Evolutionary conservation across 2,797 vertebrate species (phyloP).

Genomic region (Semotilus atromaculatus): DNA sequence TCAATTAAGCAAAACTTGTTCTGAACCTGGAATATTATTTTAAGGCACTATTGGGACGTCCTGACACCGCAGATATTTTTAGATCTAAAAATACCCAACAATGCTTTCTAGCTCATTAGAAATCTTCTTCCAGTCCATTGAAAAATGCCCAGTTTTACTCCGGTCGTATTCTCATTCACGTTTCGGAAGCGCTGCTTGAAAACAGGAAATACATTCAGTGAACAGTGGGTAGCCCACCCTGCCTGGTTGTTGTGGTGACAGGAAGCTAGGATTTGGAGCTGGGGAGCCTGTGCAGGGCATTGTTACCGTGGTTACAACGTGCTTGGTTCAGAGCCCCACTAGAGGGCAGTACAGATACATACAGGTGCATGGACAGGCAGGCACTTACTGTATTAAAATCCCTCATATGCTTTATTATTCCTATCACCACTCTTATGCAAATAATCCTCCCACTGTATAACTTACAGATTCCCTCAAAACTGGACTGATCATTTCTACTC

Average conservation of each 20-base stretch:
- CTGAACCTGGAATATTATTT: background rate
- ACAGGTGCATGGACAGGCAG: background rate
- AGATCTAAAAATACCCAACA: conserved; percentile 5
- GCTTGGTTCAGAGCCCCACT: conserved; percentile 18
- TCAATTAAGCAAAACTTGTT: background rate
- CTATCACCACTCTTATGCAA: background rate
- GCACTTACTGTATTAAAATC: background rate
- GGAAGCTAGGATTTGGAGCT: conserved; percentile 60
- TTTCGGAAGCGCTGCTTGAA: conserved; percentile 58
- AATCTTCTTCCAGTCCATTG: conserved; percentile 1
- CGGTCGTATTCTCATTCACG: conserved; percentile 60
- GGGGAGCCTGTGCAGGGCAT: conserved; percentile 17
- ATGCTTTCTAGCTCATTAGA: conserved; percentile 2
- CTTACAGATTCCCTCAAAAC: background rate
- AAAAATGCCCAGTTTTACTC: conserved; percentile 50
- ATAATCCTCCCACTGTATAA: too few relatives aligned
- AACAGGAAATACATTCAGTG: conserved; percentile 66
- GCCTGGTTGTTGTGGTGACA: conserved; percentile 48
- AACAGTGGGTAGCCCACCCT: conserved; percentile 53
- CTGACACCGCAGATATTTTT: background rate
- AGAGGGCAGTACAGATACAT: conserved; percentile 47
- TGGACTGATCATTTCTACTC: background rate
- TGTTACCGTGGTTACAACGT: conserved; percentile 30
- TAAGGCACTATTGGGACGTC: background rate
- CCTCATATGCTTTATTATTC: background rate